Evolutionary conservation across 2,797 vertebrate species (phyloP).

Genomic region (Anas bahamensis): DNA sequence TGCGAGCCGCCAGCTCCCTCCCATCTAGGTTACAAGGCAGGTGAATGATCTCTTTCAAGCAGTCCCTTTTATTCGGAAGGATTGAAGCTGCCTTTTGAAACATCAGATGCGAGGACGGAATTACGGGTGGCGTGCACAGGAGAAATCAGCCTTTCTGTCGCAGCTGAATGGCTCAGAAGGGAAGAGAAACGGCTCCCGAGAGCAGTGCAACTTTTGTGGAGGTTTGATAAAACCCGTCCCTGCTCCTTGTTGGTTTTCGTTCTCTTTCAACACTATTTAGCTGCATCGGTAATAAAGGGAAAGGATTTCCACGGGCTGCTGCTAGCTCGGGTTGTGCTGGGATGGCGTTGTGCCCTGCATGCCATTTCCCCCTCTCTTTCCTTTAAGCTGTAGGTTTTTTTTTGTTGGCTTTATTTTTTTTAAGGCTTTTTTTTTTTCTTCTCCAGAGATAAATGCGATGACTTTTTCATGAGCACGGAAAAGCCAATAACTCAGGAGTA

Average conservation of each 20-base stretch:
- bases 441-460: conserved; percentile 11
- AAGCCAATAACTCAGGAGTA: conserved; percentile 15
- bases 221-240: conserved; percentile 6
- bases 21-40: not conserved
- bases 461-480: conserved; percentile 36
- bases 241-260: conserved; percentile 12
- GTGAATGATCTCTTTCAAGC: conserved; percentile 37
- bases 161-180: not conserved
- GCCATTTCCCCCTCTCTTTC: not conserved
- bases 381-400: not conserved
- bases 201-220: not conserved
- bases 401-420: not conserved
- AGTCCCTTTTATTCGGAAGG: not conserved
- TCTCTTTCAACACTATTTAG: not conserved
- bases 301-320: not conserved
- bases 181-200: not conserved
- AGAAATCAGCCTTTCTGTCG: not conserved
- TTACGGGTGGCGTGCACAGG: not conserved
- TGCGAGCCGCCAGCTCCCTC: not conserved
- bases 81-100: conserved; percentile 3
- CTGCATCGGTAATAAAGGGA: not conserved
- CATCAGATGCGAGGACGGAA: not conserved
- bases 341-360: not conserved
- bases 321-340: not conserved
- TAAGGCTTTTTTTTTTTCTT: not conserved